Base-by-base conservation (phyloP, 2,113 vertebrate species). In the Emydocephalus ijimae region DNA sequence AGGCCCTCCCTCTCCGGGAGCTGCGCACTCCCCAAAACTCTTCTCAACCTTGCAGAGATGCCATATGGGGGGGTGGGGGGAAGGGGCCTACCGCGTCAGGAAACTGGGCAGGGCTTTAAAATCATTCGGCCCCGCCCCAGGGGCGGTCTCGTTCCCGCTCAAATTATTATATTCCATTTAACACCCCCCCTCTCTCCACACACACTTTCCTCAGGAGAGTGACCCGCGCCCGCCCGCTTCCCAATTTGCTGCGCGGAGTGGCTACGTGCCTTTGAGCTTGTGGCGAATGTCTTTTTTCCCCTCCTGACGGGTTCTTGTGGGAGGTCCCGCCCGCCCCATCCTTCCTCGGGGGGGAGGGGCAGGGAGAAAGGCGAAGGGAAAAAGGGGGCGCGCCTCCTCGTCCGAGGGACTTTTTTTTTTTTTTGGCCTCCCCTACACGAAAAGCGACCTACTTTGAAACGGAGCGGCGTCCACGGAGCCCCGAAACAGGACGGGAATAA, bases 181-280 rank as follows among this genome's bases (percentile, higher is more conserved):
- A 15, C 87, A 86, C 69, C 7, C 9, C 4, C 26, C 14, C 24
- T 0, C 45, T 0, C 26, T 0, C 24, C 4, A 50, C 48, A 50
- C 48, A 50, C 48, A 9, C 21, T 59, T 24, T 57, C 24, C 11
- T 3, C 57, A 39, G 23, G 45, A 9, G 24, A 39, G 10, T 9
- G 15, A n/a, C 3, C 3, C 43, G 39, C 50, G 1, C 6, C 23
- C 23, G 52, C 39, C 3, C 29, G 18, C 59, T 52, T 43, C 57
- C 88, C 48, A 2, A 45, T 26, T 52, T 3, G 23, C 92, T 89
- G 91, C 69, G 95, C 90, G 69, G 89, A 69, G 91, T 7, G 21
- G 85, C 61, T 90, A 96, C 97, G 97, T 97, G 97, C 96, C 61
- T 15, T 26, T 0, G 4, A 81, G 92, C 95, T 92, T 50, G 87